Evolutionary conservation across 2,797 vertebrate genomes (phyloP).

Genomic region (Hypotaenidia okinawae): DNA sequence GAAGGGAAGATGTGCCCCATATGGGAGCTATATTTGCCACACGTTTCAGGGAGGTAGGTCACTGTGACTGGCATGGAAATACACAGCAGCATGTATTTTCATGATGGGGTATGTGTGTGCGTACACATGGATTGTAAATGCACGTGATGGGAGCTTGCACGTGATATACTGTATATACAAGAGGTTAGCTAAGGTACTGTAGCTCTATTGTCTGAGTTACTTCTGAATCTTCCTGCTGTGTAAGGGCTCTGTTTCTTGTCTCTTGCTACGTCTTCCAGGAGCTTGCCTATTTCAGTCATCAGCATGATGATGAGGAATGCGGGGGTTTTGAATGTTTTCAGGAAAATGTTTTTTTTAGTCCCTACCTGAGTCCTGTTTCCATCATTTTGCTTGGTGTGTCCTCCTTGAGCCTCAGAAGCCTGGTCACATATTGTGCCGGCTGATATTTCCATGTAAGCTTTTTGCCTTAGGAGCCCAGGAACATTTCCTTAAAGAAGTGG

Average conservation of each 20-base stretch:
- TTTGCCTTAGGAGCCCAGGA: background rate
- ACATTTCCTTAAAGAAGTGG: background rate
- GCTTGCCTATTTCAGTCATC: background rate
- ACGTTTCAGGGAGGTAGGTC: conserved; percentile 84
- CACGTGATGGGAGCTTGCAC: background rate
- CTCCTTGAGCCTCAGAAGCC: background rate
- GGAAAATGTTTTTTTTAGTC: background rate
- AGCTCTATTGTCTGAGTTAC: background rate
- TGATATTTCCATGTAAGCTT: background rate
- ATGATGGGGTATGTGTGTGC: background rate
- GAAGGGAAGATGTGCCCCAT: conserved; percentile 71
- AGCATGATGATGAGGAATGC: background rate
- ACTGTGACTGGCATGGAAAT: background rate
- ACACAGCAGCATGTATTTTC: background rate
- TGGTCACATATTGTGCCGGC: background rate
- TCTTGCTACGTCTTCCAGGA: background rate
- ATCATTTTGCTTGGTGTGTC: background rate
- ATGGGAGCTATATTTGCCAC: conserved; percentile 84
- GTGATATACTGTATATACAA: background rate
- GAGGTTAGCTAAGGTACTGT: background rate
- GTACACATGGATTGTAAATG: background rate
- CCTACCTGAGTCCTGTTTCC: background rate
- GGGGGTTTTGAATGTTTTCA: background rate
- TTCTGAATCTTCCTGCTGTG: background rate
- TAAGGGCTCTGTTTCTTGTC: background rate